Evolutionary conservation across 2,797 vertebrate species (phyloP).

Genomic region (Enteromius viviparus): DNA sequence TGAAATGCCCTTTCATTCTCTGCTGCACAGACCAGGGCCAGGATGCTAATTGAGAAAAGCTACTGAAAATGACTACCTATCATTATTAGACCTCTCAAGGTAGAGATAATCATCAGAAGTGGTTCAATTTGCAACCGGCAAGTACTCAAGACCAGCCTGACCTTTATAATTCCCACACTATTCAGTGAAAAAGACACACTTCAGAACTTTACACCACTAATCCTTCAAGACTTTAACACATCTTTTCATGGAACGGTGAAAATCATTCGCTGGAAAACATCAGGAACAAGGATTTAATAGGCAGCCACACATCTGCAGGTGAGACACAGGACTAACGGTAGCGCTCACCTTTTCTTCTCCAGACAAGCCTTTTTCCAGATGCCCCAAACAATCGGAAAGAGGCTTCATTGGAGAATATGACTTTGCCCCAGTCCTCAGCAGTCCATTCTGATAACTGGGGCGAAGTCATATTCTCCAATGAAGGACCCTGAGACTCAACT

Average conservation of each 20-base stretch:
- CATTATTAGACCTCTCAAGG: conserved; percentile 40
- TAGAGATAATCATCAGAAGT: conserved; percentile 19
- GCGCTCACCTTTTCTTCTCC: no score
- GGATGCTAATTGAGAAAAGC: conserved; percentile 60
- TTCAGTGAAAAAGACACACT: not conserved
- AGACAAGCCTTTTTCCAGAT: no score
- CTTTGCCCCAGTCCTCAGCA: no score
- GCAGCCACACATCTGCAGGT: not conserved
- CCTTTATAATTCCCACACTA: conserved; percentile 22
- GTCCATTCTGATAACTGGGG: no score
- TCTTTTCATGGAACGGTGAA: not conserved
- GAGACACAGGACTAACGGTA: not conserved
- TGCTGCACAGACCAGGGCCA: conserved; percentile 41
- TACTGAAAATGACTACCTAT: conserved; percentile 63
- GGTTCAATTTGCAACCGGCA: conserved; percentile 29
- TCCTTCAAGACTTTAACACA: not conserved
- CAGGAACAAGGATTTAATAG: not conserved
- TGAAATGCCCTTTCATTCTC: conserved; percentile 46
- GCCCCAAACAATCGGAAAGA: no score
- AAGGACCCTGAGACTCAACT: no score
- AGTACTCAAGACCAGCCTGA: conserved; percentile 34
- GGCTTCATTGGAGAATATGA: no score
- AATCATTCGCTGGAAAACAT: not conserved
- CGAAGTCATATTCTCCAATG: no score
- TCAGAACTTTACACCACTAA: conserved; percentile 8